Base-by-base conservation (phyloP, 2,797 vertebrate species). In the Xiphorhynchus erythropygius region DNA sequence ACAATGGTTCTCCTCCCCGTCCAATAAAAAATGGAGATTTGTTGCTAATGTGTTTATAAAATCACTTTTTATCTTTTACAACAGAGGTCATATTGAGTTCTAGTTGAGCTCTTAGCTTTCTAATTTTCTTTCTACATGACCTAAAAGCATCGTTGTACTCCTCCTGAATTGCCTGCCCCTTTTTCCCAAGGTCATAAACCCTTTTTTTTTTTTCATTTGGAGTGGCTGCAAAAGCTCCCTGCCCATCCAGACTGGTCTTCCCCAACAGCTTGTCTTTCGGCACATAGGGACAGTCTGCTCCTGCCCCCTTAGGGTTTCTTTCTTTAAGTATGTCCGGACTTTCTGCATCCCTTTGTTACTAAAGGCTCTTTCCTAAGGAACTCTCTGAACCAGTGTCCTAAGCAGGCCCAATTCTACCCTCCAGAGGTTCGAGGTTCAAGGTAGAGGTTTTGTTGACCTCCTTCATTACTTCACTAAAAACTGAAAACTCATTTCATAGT, bases 221-320 rank as follows among this genome's bases (percentile, higher is more conserved):
- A 21, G 16, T 8, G 23, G 46, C 23, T 47, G 46, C 46, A 47
- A 47, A 47, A 47, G 46, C 46, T 52, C 32, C 22, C 9, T 42
- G 32, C 28, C 52, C 13, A 64, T 18, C 19, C 25, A 35, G 15
- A 19, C 6, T 8, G 22, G 37, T 18, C 24, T 18, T 52, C 18
- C 32, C 19, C 2, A 2, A 13, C 28, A 10, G 37, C 24, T 28
- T 4, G 8, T 63, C 15, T 42, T 52, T 42, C 0, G 0, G 11
- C 5, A 33, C 9, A 9, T 22, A 19, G 18, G n/a, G 15, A 12
- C 17, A 44, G 32, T 12, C 16, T 44, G 9, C 25, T 64, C 32
- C 49, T 77, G 18, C 41, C 27, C 16, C 15, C 35, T 35, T 11
- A 64, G 21, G 19, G 53, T 42, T 44, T 44, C 9, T 35, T 30